Evolutionary conservation across 35 echinoderm and acorn worm genomes (phyloP), one percentile per base, ranked within the genome.

Genomic region (Lytechinus variegatus): DNA sequence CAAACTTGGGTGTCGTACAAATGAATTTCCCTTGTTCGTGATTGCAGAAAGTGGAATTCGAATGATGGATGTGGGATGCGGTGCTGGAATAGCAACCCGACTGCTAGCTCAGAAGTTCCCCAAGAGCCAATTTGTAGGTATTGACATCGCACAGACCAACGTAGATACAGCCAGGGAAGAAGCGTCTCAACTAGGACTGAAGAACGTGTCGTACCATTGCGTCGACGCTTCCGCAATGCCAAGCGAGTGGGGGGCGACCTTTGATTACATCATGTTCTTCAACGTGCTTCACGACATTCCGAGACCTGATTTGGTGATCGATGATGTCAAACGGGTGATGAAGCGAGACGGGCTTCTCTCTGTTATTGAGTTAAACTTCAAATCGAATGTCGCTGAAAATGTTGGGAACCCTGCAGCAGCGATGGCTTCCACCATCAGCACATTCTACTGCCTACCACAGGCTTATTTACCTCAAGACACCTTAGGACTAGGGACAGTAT

Each of bases 251-350:
- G 89, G 24, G 0, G 27, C 87, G 9, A 99, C 94, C 54, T 99
- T 97, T 89, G 97, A 98, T 86, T 96, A 97, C 86, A 95, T 96
- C 33, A 95, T 97, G 4, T 87, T 97, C 53, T 94, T 96, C 72
- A 96, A 98, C 29, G 86, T 94, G 24, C 95, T 99, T 52, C 98
- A 99, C 61, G 98, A 99, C 95, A 71, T 91, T 56, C 92, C 97
- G 1, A 71, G 95, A 33, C 98, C 98, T 0, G 94, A 97, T 61
- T 96, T 87, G 13, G 94, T 95, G 29, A 72, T 99, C 16, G 21
- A 52, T 5, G 97, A 99, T 87, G 57, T 95, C 21, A 54, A 96
- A 27, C 94, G 98, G 19, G 96, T 99, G 9, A 13, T 99, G 89
- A 97, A 96, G 56, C 10, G 24, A 87, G 60, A 95, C 16, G 96